Evolutionary conservation across 2,113 vertebrate genomes (phyloP), one percentile per base, ranked within the genome.

Genomic region (Brachyhypopomus occidentalis): DNA sequence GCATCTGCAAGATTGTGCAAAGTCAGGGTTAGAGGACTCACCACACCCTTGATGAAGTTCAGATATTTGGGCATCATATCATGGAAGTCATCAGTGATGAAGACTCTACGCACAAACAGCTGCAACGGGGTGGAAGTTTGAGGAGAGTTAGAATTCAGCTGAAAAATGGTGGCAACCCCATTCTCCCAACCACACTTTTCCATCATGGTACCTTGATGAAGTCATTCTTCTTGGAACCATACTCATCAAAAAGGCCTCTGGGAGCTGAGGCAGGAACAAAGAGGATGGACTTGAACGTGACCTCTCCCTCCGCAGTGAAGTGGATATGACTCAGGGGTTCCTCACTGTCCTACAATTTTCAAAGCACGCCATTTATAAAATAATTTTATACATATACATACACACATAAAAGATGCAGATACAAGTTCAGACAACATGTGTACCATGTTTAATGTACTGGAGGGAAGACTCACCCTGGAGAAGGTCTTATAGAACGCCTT

Each of bases 61-160:
- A 99, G 94, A 55, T 99, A 99, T 82, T 99, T 99, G 73, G 98
- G 98, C 98, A 99, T 99, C 98, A 99, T 99, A 82, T 99, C 97
- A 71, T 99, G 97, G 94, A 99, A 99, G 86, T 99, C 98, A 2
- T 99, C 98, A 0, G 98, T 99, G 92, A 99, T 99, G 91, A 99
- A 99, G 52, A 99, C 98, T 89, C 98, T 94, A 79, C 97, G 95
- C 78, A 99, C 98, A 3, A 98, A 99, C 2, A 99, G 90, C 98
- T 99, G 88, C 0, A 11, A 71, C 48, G 41, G 45, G 30, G 87
- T 2, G 56, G 8, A 19, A 9, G 34, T 72, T 58, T 41, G 1
- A 48, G 20, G 12, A 19, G 19, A 23, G 25, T 71, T 2, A 86
- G 3, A 52, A 81, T 56, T 11, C 14, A 22, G 0, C 9, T 23